phyloP scores from a whole-genome alignment of 2,113 vertebrate genomes.

The Tragelaphus buxtoni region DNA sequence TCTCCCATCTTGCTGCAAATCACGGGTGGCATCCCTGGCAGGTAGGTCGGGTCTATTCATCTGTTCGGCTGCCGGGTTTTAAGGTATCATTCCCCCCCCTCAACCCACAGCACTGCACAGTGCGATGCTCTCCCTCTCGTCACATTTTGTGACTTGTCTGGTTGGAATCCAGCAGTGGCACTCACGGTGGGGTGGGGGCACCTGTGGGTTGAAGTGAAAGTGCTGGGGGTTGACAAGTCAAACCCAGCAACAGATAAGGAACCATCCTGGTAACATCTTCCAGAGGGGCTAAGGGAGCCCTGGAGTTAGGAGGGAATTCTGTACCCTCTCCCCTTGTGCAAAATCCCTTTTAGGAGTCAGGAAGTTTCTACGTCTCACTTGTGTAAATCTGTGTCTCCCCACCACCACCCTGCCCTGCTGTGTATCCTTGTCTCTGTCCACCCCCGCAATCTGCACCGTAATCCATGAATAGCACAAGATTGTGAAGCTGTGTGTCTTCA shows the following conservation, averaged over 20 bases:
- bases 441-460: fast-evolving
- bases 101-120: background rate
- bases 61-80: background rate
- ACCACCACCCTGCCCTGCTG: fast-evolving
- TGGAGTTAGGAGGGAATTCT: background rate
- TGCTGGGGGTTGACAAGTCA: background rate
- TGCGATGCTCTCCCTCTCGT: background rate
- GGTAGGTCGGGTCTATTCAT: background rate
- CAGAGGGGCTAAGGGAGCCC: background rate
- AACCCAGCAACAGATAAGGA: background rate
- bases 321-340: fast-evolving
- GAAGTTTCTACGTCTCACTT: background rate
- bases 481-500: background rate
- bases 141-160: background rate
- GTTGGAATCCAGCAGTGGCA: background rate
- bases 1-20: background rate
- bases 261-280: background rate
- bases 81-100: background rate
- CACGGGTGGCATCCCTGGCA: background rate
- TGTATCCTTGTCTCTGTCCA: background rate
- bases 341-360: background rate
- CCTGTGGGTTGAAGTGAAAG: background rate
- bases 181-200: background rate
- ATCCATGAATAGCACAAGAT: background rate
- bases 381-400: background rate